Evolutionary conservation across 1,140 invertebrate species (phyloP).

Genomic region (Radopholus similis): DNA sequence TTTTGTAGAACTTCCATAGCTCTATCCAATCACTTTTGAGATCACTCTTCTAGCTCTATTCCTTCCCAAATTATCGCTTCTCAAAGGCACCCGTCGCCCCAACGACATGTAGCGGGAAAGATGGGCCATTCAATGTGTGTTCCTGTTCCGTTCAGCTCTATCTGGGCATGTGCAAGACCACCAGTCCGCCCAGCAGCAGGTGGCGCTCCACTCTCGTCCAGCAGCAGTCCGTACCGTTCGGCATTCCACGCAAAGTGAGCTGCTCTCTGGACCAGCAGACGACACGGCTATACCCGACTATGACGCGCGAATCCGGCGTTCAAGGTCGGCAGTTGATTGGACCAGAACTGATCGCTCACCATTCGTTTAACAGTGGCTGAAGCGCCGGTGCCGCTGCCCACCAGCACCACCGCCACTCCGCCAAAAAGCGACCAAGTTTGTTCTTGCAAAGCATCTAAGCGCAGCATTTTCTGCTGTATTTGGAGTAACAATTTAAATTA

Average conservation of each 20-base stretch:
- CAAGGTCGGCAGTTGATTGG: too few relatives aligned
- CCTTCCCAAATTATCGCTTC: too few relatives aligned
- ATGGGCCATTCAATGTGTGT: background rate
- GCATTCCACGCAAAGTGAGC: background rate
- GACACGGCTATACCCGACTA: background rate
- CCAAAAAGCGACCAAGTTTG: background rate
- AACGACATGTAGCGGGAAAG: too few relatives aligned
- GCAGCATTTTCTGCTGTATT: too few relatives aligned
- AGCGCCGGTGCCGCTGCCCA: too few relatives aligned
- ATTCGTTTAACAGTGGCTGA: too few relatives aligned
- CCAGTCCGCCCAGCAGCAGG: background rate
- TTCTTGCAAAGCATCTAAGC: background rate
- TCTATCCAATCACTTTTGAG: too few relatives aligned
- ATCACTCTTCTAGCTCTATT: too few relatives aligned
- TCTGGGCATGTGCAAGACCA: constrained; percentile 13
- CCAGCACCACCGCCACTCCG: background rate
- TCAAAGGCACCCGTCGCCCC: too few relatives aligned
- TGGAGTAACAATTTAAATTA: too few relatives aligned
- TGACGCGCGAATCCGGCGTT: background rate
- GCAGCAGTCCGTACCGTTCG: background rate
- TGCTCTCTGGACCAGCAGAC: background rate
- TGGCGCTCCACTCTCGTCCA: constrained; percentile 1
- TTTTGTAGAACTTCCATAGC: too few relatives aligned
- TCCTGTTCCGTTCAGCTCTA: constrained; percentile 4
- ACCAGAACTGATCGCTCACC: too few relatives aligned